Evolutionary conservation across 37 sponge, comb jelly and placozoan genomes (phyloP), one percentile per base, ranked within the genome.

Genomic region (Spongilla lacustris): DNA sequence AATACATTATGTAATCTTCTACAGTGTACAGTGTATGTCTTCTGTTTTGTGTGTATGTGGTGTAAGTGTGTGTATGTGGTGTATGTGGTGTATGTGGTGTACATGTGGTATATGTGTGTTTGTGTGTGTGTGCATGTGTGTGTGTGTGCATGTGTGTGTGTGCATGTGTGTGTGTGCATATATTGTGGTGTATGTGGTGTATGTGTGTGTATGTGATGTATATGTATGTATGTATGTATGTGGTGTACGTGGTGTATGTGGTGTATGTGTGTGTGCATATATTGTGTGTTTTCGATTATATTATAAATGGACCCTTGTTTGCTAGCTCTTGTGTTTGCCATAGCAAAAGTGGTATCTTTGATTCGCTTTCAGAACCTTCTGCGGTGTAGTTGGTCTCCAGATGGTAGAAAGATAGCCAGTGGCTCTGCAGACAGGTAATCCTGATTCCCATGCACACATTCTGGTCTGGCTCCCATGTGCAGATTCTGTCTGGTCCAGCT

Each of bases 341-440:
- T 41, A 9, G 41, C 3, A 41, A 6, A 41, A 9, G 6, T 41
- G 41, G 6, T 41, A 9, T 41, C 6, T 41, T 6, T 41, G 3
- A 6, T 9, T 41, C 6, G 41, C 41, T 29, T 25, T 9, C 81
- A 95, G 95, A 97, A 94, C 50, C 80, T 97, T 73, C 76, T 97
- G 13, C 76, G 91, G 1, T 97, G 97, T 50, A 34, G 85, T 49
- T 97, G 97, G 97, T 90, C 96, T 33, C 98, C 98, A 25, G 95
- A 97, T 71, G 98, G 98, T 10, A 68, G 79, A 31, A 91, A 50
- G 46, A 81, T 97, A 17, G 94, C 98, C 29, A 89, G 96, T 37
- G 98, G 96, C 11, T 96, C 96, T 29, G 94, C 96, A 36, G 98
- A 97, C 85, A 95, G 97, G 96, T 97, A 29, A 13, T n/a, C 12